Evolutionary conservation across 2,797 vertebrate species (phyloP).

Genomic region (Pantherophis alleghaniensis): DNA sequence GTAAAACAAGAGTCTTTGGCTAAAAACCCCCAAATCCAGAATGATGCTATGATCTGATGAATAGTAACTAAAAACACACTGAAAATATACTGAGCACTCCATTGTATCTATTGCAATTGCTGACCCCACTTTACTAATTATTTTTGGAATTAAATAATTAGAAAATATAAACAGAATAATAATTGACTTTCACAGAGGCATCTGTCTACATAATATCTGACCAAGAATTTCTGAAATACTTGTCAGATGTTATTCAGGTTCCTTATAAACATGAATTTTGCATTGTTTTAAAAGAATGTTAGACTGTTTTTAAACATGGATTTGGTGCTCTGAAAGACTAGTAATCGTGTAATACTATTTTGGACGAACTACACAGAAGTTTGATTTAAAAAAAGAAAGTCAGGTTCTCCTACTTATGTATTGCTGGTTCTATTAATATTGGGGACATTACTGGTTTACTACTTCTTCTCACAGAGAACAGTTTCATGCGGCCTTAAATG

Average conservation of each 20-base stretch:
- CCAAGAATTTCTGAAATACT: not conserved
- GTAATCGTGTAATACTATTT: not conserved
- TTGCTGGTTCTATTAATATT: not conserved
- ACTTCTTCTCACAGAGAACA: not conserved
- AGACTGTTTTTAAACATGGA: not conserved
- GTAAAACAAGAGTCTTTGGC: not conserved
- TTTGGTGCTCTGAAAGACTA: not conserved
- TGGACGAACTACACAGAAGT: not conserved
- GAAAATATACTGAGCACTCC: not conserved
- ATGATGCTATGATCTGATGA: not conserved
- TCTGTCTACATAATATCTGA: not conserved
- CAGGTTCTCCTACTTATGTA: not conserved
- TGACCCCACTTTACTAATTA: not conserved
- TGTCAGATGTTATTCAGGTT: not conserved
- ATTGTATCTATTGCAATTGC: not conserved
- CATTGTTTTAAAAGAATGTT: not conserved
- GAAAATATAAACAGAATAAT: not conserved
- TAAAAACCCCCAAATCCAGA: not conserved
- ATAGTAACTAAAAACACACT: not conserved
- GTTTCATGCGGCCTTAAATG: not conserved
- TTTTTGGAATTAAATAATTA: not conserved
- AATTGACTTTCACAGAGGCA: not conserved
- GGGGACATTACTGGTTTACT: not conserved
- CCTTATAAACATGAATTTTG: not conserved
- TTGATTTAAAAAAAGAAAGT: not conserved